Evolutionary conservation across 2,888 invertebrate species (phyloP), one percentile per base, ranked within the genome.

Genomic region (Exocentrus adspersus): DNA sequence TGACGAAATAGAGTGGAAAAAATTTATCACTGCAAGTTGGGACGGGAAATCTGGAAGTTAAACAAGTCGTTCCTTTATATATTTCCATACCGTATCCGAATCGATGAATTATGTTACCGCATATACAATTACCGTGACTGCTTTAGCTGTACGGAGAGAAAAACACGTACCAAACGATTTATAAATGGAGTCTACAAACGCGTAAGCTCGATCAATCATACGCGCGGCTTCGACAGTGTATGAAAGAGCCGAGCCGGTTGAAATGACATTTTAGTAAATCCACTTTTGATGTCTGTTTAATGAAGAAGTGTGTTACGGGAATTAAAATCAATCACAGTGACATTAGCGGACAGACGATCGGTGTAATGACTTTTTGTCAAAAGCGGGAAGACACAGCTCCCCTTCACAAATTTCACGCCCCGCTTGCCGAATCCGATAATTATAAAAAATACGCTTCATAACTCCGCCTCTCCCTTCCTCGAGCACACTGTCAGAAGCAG

Each of bases 1-100:
- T 32, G 24, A 46, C 30, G 46, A 43, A 54, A 54, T 28, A 21
- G 57, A 45, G 57, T 16, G 46, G 43, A 30, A 28, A 32, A 17
- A 30, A 46, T 57, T 46, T 57, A 46, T 57, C 20, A 30, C 37
- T 37, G 7, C 14, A 24, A 6, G 14, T 6, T n/a, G 5, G 1
- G 2, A 46, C 19, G 5, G n/a, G n/a, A n/a, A n/a, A n/a, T n/a
- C n/a, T n/a, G n/a, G n/a, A 20, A 19, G 21, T 7, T 28, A 21
- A 12, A 50, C n/a, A n/a, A n/a, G n/a, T n/a, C n/a, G n/a, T n/a
- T n/a, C n/a, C n/a, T n/a, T n/a, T n/a, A n/a, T n/a, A n/a, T n/a
- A n/a, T n/a, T n/a, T n/a, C n/a, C n/a, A n/a, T n/a, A n/a, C n/a
- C n/a, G n/a, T n/a, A n/a, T n/a, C n/a, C n/a, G n/a, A n/a, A n/a